These are phyloP conservation scores for Cheiracanthium punctorium DNA, from an alignment of 2,888 invertebrate species.

Conservation along the genomic window DNA sequence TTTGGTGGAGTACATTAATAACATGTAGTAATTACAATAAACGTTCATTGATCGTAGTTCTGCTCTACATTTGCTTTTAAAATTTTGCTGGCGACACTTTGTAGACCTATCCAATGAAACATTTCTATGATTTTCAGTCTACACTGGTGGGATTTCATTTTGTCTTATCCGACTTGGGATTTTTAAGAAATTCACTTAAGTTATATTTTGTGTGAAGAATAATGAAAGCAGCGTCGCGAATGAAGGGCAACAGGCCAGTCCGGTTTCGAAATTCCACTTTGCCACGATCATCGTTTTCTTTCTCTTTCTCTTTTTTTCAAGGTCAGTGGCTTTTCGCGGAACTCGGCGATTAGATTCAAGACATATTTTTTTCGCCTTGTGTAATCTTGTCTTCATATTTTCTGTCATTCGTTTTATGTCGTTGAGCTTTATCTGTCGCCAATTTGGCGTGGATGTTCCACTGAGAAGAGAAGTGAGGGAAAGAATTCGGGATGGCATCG, in stretches of 20 bases:
- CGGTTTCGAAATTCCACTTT: conserved; percentile 49
- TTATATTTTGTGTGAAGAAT: too few relatives aligned
- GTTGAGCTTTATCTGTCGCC: conserved; percentile 24
- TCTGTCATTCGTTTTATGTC: background rate
- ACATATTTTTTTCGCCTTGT: background rate
- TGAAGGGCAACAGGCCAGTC: conserved; percentile 63
- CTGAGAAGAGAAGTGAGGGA: background rate
- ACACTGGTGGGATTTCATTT: too few relatives aligned
- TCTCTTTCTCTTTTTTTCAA: conserved; percentile 35
- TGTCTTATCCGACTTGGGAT: too few relatives aligned
- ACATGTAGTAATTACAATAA: too few relatives aligned
- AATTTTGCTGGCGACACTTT: too few relatives aligned
- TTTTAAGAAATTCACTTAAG: too few relatives aligned
- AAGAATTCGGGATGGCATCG: background rate
- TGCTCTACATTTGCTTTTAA: too few relatives aligned
- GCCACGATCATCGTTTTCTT: conserved; percentile 28
- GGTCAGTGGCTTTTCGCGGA: conserved; percentile 63
- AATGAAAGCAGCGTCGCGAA: conserved; percentile 14
- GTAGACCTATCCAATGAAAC: too few relatives aligned
- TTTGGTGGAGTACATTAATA: too few relatives aligned
- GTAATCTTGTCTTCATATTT: background rate
- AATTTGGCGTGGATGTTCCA: conserved; percentile 23
- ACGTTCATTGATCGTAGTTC: too few relatives aligned
- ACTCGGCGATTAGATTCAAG: background rate
- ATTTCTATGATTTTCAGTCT: too few relatives aligned